These are phyloP conservation scores for Bubo scandiacus DNA, from an alignment of 2,113 vertebrate genomes.

Conservation along the genomic window DNA sequence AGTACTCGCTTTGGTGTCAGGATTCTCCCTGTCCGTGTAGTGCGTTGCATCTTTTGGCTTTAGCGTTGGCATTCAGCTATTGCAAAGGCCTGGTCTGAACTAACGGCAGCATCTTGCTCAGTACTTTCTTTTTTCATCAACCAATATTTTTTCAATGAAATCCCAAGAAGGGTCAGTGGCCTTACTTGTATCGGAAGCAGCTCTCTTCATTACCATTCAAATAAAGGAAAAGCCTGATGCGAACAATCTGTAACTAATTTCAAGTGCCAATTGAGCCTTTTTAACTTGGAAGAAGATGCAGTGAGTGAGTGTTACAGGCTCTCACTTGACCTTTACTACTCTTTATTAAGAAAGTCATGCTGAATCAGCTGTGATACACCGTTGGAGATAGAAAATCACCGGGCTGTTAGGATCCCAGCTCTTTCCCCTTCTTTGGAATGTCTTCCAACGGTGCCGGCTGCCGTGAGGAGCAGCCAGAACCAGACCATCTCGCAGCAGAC, in stretches of 20 bases:
- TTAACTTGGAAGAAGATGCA: neutral
- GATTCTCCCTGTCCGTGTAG: neutral
- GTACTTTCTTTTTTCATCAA: neutral
- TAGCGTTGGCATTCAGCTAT: neutral
- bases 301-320: neutral
- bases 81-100: neutral
- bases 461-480: neutral
- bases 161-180: slow-evolving; percentile 5
- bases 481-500: neutral
- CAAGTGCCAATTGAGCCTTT: neutral
- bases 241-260: slow-evolving; percentile 47
- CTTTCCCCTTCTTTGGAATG: neutral
- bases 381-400: neutral
- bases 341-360: neutral
- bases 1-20: neutral
- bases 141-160: neutral
- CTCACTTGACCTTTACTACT: neutral
- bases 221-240: neutral
- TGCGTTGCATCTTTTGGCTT: neutral
- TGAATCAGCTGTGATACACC: neutral
- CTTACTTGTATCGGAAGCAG: slow-evolving; percentile 21
- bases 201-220: slow-evolving; percentile 6
- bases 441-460: accelerated
- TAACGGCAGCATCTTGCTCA: accelerated
- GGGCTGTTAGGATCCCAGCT: neutral